Percentiles rank a stretch among this genome's conserved stretches.
phyloP scores from a whole-genome alignment of 2,888 invertebrate species.

The Mycalesis mineus region DNA sequence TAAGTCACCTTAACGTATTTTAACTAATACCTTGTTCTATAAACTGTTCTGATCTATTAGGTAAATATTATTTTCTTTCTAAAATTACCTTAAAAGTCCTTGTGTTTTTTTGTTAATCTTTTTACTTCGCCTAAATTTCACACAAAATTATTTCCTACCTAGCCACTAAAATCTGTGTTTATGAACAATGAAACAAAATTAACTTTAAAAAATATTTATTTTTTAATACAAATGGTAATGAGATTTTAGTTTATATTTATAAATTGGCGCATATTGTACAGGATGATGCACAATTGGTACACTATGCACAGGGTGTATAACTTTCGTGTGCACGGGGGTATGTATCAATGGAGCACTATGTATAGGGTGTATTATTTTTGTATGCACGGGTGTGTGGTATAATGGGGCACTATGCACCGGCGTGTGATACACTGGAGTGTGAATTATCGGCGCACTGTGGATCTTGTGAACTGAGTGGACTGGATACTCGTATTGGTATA shows the following conservation, averaged over 20 bases:
- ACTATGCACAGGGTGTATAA: conserved; percentile 12
- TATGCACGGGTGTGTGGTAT: conserved; percentile 35
- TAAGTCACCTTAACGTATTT: too few relatives aligned
- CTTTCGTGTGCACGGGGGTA: conserved; percentile 24
- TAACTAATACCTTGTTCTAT: too few relatives aligned
- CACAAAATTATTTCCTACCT: too few relatives aligned
- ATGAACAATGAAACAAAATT: background rate
- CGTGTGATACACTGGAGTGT: background rate
- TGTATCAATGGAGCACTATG: conserved; percentile 37
- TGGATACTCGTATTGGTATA: conserved; percentile 12
- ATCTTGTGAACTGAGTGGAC: conserved; percentile 7
- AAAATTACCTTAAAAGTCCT: too few relatives aligned
- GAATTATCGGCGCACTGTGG: background rate
- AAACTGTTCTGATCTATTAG: too few relatives aligned
- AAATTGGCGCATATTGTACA: conserved; percentile 41
- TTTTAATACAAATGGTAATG: conserved; percentile 38
- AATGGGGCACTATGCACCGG: conserved; percentile 28
- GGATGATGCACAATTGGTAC: conserved; percentile 46
- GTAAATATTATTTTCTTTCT: too few relatives aligned
- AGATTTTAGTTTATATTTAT: conserved; percentile 46
- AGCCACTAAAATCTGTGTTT: too few relatives aligned
- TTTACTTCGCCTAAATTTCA: too few relatives aligned
- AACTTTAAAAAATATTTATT: background rate
- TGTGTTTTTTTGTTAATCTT: too few relatives aligned
- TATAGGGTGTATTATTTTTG: conserved; percentile 2